Percentiles rank a stretch among this genome's conserved stretches.
Conservation (phyloP, 2,113 vertebrate species). For the Isurus oxyrinchus region DNA sequence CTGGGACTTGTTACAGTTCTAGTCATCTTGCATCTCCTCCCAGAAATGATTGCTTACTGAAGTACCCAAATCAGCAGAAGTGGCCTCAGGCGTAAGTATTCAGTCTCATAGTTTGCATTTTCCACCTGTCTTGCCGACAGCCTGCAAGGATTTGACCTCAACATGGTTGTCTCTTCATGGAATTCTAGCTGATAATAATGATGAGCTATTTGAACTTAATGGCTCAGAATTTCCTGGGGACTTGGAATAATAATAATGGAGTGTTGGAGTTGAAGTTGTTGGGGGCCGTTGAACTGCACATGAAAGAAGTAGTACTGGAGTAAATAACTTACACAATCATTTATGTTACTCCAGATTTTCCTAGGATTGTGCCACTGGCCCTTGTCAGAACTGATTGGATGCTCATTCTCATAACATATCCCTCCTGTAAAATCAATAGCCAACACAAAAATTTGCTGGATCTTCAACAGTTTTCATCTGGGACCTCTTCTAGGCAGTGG, state of each 20-base stretch:
- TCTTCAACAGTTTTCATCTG: background rate
- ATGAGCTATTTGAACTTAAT: background rate
- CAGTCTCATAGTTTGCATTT: slow-evolving; percentile 42
- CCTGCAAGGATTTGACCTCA: slow-evolving; percentile 29
- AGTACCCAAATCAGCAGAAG: slow-evolving; percentile 44
- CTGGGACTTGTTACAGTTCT: slow-evolving; percentile 43
- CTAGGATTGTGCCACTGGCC: background rate
- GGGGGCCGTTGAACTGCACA: background rate
- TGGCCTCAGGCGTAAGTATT: slow-evolving; percentile 38
- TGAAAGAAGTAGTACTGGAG: background rate
- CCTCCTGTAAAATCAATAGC: background rate
- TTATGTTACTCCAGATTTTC: background rate
- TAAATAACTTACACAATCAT: background rate
- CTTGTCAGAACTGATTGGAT: background rate
- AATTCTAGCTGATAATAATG: background rate
- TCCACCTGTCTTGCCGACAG: slow-evolving; percentile 42
- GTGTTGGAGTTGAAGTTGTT: no score
- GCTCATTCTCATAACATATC: background rate
- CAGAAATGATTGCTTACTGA: slow-evolving; percentile 45
- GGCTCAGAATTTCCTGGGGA: background rate
- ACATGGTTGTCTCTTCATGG: slow-evolving; percentile 43
- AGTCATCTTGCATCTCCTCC: slow-evolving; percentile 39
- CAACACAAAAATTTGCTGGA: background rate
- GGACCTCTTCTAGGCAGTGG: background rate
- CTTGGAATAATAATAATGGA: background rate